Conservation (phyloP, 2,113 vertebrate genomes). For the Muntiacus reevesi region DNA sequence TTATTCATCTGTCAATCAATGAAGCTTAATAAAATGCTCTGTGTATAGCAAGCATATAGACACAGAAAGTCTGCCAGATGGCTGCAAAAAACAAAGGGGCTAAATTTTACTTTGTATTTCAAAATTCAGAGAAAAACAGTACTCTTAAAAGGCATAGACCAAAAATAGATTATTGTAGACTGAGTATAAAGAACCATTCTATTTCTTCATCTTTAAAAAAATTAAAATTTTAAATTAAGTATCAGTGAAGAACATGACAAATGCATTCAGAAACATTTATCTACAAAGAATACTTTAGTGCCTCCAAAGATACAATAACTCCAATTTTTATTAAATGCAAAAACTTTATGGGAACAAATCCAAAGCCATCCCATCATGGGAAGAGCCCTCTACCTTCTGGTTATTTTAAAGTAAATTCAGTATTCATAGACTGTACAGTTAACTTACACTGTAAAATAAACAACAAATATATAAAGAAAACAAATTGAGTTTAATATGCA, state of each 20-base stretch:
- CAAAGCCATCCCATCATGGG: not conserved
- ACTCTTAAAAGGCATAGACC: not conserved
- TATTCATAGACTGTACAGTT: not conserved
- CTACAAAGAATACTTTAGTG: conserved; percentile 5
- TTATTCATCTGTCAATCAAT: conserved; percentile 18
- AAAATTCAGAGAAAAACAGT: conserved; percentile 30
- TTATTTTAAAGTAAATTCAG: not conserved
- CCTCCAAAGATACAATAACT: not conserved
- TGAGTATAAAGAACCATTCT: not conserved
- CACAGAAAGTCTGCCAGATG: not conserved
- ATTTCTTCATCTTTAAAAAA: conserved; percentile 26
- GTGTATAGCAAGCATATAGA: not conserved
- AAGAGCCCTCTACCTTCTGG: not conserved
- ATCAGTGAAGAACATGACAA: conserved; percentile 12
- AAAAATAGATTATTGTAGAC: not conserved
- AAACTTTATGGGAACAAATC: conserved; percentile 26
- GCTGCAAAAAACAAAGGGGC: not conserved
- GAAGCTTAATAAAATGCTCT: conserved; percentile 34
- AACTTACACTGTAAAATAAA: conserved; percentile 1
- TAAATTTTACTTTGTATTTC: conserved; percentile 40
- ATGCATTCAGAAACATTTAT: not conserved
- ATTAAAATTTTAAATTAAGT: conserved; percentile 22
- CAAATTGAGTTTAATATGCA: not conserved
- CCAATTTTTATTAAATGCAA: conserved; percentile 32
- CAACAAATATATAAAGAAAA: not conserved